phyloP scores from a whole-genome alignment of 1,140 invertebrate species.

The Colletes gigas region DNA sequence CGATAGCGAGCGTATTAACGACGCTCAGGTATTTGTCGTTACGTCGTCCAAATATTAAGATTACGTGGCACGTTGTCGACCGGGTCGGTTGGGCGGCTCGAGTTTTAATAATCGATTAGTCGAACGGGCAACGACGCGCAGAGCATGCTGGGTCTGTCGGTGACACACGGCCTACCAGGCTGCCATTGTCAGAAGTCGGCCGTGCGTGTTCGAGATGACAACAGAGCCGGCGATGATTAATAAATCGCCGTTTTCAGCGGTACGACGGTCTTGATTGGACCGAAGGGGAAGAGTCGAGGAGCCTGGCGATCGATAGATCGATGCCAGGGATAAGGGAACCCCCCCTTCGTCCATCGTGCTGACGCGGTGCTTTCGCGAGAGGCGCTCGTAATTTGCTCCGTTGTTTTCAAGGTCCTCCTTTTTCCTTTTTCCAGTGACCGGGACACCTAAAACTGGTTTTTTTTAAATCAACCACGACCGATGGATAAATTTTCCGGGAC shows the following conservation, averaged over 20 bases:
- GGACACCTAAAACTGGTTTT: neutral
- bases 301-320: conserved; percentile 25
- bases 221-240: conserved; percentile 24
- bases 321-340: neutral
- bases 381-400: neutral
- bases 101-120: conserved; percentile 40
- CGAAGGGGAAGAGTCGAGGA: neutral
- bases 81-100: too few species aligned
- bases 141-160: conserved; percentile 7
- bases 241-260: conserved; percentile 37
- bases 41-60: conserved; percentile 21
- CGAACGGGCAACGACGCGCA: neutral
- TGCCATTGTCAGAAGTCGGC: conserved; percentile 49
- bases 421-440: neutral
- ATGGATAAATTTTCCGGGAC: neutral
- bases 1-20: too few species aligned
- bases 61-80: neutral
- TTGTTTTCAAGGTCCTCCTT: neutral
- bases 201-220: conserved; percentile 47
- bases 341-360: too few species aligned
- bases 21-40: too few species aligned
- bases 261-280: neutral
- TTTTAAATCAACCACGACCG: neutral
- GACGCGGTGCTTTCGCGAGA: too few species aligned
- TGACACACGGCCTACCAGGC: conserved; percentile 34